A percentile compares a stretch with the other conserved stretches of the same genome.
phyloP scores from a whole-genome alignment of 2,797 vertebrate species.

The Epinephelus coioides region DNA sequence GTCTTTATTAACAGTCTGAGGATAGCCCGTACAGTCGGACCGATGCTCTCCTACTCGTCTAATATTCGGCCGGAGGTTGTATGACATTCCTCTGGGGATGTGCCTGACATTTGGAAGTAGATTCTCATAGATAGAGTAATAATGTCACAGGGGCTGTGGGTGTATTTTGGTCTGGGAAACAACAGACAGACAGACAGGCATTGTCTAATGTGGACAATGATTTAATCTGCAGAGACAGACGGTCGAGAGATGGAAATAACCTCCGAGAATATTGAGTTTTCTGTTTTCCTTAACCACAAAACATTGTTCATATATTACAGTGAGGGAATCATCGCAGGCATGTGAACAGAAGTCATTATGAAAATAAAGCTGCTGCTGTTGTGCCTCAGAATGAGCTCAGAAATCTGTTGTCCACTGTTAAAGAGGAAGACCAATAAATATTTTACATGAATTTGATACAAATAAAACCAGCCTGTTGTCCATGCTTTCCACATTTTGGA shows the following conservation, averaged over 20 bases:
- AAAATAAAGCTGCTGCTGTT: slow-evolving; percentile 20
- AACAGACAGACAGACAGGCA: slow-evolving; percentile 50
- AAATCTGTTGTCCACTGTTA: neutral
- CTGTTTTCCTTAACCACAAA: slow-evolving; percentile 43
- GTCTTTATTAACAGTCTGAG: slow-evolving; percentile 78
- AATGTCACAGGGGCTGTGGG: slow-evolving; percentile 75
- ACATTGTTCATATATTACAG: slow-evolving; percentile 22
- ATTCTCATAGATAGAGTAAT: slow-evolving; percentile 79
- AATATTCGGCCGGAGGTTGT: slow-evolving; percentile 75
- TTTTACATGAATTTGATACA: neutral
- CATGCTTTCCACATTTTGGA: neutral
- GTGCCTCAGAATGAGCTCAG: neutral
- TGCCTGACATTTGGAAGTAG: slow-evolving; percentile 82
- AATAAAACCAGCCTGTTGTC: neutral
- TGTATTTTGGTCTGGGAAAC: slow-evolving; percentile 70
- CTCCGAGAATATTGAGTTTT: slow-evolving; percentile 61
- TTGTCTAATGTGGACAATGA: slow-evolving; percentile 65
- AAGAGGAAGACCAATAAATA: neutral
- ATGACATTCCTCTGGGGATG: slow-evolving; percentile 77
- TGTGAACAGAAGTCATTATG: slow-evolving; percentile 22
- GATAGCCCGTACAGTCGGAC: slow-evolving; percentile 39
- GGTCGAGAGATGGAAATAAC: slow-evolving; percentile 49
- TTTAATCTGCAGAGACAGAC: slow-evolving; percentile 66
- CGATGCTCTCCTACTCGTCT: slow-evolving; percentile 61
- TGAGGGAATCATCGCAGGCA: slow-evolving; percentile 22